Evolutionary conservation across 92 coral and sea anemone species (phyloP).

Genomic region (Bergia sp.): DNA sequence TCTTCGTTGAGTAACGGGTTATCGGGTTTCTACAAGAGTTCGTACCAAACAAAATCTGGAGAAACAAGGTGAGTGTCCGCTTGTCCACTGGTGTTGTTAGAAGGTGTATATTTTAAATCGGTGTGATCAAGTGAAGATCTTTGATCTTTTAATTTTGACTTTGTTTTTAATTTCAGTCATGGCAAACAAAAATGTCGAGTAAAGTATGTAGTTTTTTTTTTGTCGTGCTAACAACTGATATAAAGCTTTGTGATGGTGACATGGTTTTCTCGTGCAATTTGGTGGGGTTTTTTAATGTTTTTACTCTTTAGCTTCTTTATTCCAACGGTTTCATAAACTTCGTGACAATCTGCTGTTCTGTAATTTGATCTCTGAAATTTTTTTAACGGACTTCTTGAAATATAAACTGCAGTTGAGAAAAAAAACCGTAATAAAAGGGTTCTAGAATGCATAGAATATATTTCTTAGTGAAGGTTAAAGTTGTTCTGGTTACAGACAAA

Average conservation of each 20-base stretch:
- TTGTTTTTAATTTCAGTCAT: neutral
- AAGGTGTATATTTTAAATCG: neutral
- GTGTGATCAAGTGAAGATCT: neutral
- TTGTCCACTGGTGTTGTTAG: neutral
- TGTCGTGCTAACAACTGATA: too few relatives aligned
- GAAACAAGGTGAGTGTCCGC: slow-evolving; percentile 65
- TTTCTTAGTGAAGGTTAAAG: neutral
- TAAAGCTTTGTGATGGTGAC: neutral
- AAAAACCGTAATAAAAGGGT: neutral
- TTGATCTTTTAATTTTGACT: neutral
- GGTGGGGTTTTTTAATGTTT: too few relatives aligned
- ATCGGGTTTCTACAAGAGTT: slow-evolving; percentile 88
- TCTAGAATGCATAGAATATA: neutral
- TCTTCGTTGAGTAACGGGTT: slow-evolving; percentile 71
- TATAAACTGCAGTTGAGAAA: neutral
- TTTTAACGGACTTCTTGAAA: neutral
- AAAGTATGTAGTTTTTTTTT: too few relatives aligned
- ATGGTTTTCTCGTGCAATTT: neutral
- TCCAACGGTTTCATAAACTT: neutral
- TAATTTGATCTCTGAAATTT: neutral
- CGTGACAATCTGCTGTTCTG: neutral
- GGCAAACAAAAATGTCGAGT: neutral
- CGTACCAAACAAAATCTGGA: slow-evolving; percentile 68
- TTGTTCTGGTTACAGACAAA: neutral
- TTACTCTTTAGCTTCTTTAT: neutral